phyloP scores from a whole-genome alignment of 2,113 vertebrate genomes.

The Rhinogobius similis region DNA sequence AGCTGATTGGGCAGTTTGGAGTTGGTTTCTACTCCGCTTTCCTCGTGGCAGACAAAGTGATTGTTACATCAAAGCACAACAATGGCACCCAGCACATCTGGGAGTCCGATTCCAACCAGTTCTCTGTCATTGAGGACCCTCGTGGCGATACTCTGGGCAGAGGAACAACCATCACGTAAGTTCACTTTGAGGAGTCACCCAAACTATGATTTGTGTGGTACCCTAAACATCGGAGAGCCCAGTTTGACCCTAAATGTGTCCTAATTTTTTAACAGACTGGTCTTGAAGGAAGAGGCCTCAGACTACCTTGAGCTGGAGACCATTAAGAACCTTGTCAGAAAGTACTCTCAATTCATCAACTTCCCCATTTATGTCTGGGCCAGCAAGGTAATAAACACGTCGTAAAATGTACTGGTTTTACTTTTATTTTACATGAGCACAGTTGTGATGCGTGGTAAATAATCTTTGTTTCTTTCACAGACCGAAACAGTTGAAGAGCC shows the following conservation, averaged over 20 bases:
- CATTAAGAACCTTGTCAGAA: slow-evolving; percentile 96
- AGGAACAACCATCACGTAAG: slow-evolving; percentile 95
- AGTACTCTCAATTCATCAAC: slow-evolving; percentile 99
- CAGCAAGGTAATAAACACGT: slow-evolving; percentile 86
- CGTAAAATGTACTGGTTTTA: not conserved
- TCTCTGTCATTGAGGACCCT: slow-evolving; percentile 93
- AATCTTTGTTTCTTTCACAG: too few species aligned
- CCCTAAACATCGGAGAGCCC: not conserved
- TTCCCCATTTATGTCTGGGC: slow-evolving; percentile 99
- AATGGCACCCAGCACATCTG: slow-evolving; percentile 97
- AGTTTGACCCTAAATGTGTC: not conserved
- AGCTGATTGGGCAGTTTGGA: slow-evolving; percentile 97
- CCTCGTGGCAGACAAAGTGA: slow-evolving; percentile 96
- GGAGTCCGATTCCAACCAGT: slow-evolving; percentile 97
- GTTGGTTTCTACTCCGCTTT: slow-evolving; percentile 99
- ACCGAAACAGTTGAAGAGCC: slow-evolving; percentile 97
- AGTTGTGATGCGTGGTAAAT: too few species aligned
- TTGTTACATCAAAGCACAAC: slow-evolving; percentile 97
- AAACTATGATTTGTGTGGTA: not conserved
- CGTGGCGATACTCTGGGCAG: slow-evolving; percentile 92
- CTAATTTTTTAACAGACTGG: slow-evolving; percentile 77
- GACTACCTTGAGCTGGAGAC: slow-evolving; percentile 98
- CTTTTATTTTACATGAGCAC: not conserved
- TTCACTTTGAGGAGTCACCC: slow-evolving; percentile 25
- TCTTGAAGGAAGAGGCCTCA: slow-evolving; percentile 96